Evolutionary conservation across 2,113 vertebrate genomes (phyloP).

Genomic region (Alligator mississippiensis): DNA sequence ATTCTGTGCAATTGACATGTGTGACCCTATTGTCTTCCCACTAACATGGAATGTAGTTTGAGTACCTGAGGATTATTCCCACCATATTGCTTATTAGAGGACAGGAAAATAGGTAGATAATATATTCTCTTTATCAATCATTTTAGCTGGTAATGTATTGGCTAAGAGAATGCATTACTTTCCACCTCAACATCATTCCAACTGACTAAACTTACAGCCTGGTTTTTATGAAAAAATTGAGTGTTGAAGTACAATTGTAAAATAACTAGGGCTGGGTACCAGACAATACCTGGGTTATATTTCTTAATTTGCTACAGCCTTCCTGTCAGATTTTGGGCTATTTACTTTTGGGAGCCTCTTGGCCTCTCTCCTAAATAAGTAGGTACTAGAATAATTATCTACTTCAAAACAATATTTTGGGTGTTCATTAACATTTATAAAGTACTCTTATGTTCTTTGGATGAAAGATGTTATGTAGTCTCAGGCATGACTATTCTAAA

Average conservation of each 20-base stretch:
- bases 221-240: not conserved
- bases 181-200: conserved; percentile 25
- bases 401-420: not conserved
- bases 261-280: not conserved
- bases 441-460: not conserved
- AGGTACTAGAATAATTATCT: not conserved
- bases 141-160: conserved; percentile 61
- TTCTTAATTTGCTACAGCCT: not conserved
- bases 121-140: conserved; percentile 61
- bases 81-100: conserved; percentile 65
- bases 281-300: not conserved
- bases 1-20: conserved; percentile 68
- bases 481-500: not conserved
- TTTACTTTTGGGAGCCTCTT: not conserved
- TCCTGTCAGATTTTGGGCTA: not conserved
- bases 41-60: conserved; percentile 65
- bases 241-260: too few relatives aligned
- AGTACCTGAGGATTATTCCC: conserved; percentile 69
- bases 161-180: conserved; percentile 46
- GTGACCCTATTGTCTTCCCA: conserved; percentile 71
- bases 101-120: conserved; percentile 62
- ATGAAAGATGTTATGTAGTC: not conserved
- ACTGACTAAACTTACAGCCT: not conserved
- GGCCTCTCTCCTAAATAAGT: not conserved
- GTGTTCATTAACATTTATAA: not conserved